Conservation (phyloP, 2,888 invertebrate genomes). For the Portevinia maculata region DNA sequence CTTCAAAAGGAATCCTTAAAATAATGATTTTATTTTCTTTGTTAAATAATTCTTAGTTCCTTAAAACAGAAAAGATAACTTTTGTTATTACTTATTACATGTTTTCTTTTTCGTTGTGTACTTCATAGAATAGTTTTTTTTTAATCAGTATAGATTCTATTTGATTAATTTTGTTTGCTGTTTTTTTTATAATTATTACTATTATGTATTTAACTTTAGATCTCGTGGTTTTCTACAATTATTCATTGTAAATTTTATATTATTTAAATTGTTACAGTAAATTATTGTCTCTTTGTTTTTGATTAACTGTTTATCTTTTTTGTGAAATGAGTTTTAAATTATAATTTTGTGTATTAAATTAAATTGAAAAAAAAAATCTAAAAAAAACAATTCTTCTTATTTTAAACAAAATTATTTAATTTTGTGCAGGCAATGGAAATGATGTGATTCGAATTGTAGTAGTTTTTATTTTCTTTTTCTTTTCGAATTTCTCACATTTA, state of each 20-base stretch:
- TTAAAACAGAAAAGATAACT: slow-evolving; percentile 32
- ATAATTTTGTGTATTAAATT: slow-evolving; percentile 54
- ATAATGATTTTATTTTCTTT: slow-evolving; percentile 44
- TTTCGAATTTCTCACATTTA: slow-evolving; percentile 18
- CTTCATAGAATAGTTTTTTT: slow-evolving; percentile 44
- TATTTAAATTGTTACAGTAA: slow-evolving; percentile 58
- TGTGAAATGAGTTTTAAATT: slow-evolving; percentile 47
- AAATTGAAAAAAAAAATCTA: slow-evolving; percentile 37
- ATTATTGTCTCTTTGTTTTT: slow-evolving; percentile 38
- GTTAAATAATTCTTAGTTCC: slow-evolving; percentile 66
- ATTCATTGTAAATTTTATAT: slow-evolving; percentile 42
- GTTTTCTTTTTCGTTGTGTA: slow-evolving; percentile 60
- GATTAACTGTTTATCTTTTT: slow-evolving; percentile 48
- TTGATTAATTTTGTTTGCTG: slow-evolving; percentile 53
- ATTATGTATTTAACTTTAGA: slow-evolving; percentile 46
- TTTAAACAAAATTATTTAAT: slow-evolving; percentile 19
- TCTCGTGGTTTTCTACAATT: slow-evolving; percentile 62
- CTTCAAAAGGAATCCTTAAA: slow-evolving; percentile 54
- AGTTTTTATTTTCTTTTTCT: slow-evolving; percentile 45
- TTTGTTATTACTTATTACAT: slow-evolving; percentile 33
- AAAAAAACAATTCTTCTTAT: slow-evolving; percentile 27
- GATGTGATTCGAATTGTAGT: slow-evolving; percentile 56
- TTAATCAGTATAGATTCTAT: slow-evolving; percentile 27
- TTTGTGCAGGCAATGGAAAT: slow-evolving; percentile 52
- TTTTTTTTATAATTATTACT: slow-evolving; percentile 44